A percentile compares a stretch with the other conserved stretches of the same genome.
These are phyloP conservation scores for Melinaea marsaeus DNA, from an alignment of 2,888 invertebrate species.

Conservation along the genomic window DNA sequence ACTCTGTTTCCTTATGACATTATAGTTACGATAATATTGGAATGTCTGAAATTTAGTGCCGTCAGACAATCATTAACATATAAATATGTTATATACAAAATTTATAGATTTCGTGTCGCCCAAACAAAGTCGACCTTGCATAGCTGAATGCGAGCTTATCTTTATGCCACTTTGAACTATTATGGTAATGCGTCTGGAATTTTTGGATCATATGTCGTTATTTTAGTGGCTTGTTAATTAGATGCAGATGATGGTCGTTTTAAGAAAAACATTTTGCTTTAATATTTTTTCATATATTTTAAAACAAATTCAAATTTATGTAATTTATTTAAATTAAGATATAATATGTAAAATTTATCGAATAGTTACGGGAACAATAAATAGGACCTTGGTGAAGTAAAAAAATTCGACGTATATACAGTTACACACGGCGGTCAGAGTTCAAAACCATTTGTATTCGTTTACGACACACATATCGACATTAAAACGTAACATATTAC, in stretches of 20 bases:
- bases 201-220: constrained; percentile 17
- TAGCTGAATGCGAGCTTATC: constrained; percentile 34
- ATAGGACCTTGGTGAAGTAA: constrained; percentile 52
- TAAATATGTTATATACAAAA: constrained; percentile 38
- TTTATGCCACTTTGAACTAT: constrained; percentile 31
- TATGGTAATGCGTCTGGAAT: constrained; percentile 35
- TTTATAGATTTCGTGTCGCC: constrained; percentile 48
- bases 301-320: background rate
- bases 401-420: constrained; percentile 35
- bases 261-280: background rate
- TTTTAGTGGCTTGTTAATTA: constrained; percentile 8
- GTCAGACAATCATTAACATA: constrained; percentile 46
- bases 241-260: background rate
- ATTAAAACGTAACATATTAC: constrained; percentile 27
- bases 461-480: constrained; percentile 48
- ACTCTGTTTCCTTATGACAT: constrained; percentile 27
- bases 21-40: constrained; percentile 12
- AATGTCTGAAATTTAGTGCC: constrained; percentile 15
- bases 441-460: constrained; percentile 59
- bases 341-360: background rate
- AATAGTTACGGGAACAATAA: constrained; percentile 12
- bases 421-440: constrained; percentile 46
- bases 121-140: constrained; percentile 51
- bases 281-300: background rate
- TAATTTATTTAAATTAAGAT: background rate